Conservation (phyloP, 2,113 vertebrate genomes). For the Regulus satrapa region DNA sequence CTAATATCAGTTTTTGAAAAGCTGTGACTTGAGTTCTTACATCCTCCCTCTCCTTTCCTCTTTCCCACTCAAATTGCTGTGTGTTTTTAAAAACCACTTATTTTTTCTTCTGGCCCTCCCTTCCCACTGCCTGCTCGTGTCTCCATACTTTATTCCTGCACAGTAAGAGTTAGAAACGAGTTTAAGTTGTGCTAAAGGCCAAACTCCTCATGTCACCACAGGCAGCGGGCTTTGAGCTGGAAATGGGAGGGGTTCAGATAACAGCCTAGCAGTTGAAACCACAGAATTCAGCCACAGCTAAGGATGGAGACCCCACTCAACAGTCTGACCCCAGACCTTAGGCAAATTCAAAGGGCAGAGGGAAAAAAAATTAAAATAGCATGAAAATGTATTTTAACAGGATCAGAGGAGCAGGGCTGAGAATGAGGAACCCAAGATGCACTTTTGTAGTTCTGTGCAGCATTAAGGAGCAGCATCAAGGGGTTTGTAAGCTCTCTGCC, state of each 20-base stretch:
- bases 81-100: background rate
- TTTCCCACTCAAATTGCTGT: background rate
- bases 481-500: background rate
- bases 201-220: fast-evolving
- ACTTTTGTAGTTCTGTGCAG: background rate
- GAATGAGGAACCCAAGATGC: background rate
- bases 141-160: background rate
- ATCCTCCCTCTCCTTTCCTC: background rate
- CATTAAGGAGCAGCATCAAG: background rate
- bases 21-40: background rate
- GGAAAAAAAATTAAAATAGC: background rate
- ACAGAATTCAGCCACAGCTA: fast-evolving
- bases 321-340: too few species aligned
- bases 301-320: background rate
- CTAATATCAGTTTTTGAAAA: background rate
- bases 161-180: background rate
- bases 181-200: background rate
- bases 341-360: background rate
- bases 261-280: fast-evolving
- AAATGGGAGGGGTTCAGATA: background rate
- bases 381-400: background rate
- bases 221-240: background rate
- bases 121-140: background rate
- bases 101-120: background rate
- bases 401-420: background rate